phyloP scores from a whole-genome alignment of 2,888 invertebrate species.

The Brassicogethes aeneus region DNA sequence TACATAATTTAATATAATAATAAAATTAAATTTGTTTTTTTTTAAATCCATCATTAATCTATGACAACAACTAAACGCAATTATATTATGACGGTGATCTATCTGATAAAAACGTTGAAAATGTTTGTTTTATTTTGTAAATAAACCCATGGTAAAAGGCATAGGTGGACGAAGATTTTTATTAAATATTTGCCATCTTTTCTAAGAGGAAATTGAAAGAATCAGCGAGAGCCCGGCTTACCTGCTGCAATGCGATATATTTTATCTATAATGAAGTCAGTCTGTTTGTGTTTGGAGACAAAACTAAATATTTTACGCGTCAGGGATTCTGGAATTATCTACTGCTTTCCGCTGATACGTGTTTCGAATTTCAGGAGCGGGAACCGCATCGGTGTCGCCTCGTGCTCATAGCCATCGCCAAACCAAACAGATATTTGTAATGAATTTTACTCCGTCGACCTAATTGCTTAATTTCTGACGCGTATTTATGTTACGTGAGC shows the following conservation, averaged over 20 bases:
- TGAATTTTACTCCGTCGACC: background rate
- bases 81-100: too few relatives aligned
- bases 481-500: background rate
- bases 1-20: too few relatives aligned
- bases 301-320: slow-evolving; percentile 23
- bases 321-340: slow-evolving; percentile 22
- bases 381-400: background rate
- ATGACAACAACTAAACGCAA: too few relatives aligned
- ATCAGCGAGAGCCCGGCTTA: slow-evolving; percentile 14
- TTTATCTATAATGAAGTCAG: slow-evolving; percentile 19
- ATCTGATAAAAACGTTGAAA: too few relatives aligned
- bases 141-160: too few relatives aligned
- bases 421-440: background rate
- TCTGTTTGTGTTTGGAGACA: slow-evolving; percentile 18
- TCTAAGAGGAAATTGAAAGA: slow-evolving; percentile 13
- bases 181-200: slow-evolving; percentile 10
- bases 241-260: slow-evolving; percentile 14
- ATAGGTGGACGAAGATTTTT: too few relatives aligned
- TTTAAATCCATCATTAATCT: too few relatives aligned
- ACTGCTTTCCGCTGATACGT: slow-evolving; percentile 19
- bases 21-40: too few relatives aligned
- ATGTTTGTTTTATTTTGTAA: too few relatives aligned
- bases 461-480: background rate
- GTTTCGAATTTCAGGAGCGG: slow-evolving; percentile 19
- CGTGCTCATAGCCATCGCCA: background rate